Evolutionary conservation across 2,797 vertebrate species (phyloP).

Genomic region (Mormyrops attenuatus): DNA sequence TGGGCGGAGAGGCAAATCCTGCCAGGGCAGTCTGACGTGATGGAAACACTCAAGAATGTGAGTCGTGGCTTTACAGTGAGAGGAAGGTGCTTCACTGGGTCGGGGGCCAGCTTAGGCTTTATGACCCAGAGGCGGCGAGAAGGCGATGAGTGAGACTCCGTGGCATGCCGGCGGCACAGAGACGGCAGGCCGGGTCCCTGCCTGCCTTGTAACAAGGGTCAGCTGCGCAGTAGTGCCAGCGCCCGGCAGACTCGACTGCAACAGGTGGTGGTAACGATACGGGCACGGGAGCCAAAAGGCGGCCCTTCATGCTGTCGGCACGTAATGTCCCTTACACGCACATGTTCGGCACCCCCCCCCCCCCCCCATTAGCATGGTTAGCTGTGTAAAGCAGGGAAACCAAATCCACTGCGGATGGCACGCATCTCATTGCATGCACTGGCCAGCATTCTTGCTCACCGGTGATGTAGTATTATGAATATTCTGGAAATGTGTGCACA

Average conservation of each 20-base stretch:
- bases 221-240: background rate
- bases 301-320: background rate
- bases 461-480: background rate
- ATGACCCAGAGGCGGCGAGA: background rate
- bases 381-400: background rate
- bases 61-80: background rate
- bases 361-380: background rate
- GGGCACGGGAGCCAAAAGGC: constrained; percentile 15
- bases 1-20: background rate
- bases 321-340: background rate
- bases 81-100: background rate
- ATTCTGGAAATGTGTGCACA: background rate
- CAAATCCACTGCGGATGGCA: background rate
- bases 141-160: background rate
- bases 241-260: constrained; percentile 1
- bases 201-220: background rate
- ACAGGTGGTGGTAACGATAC: constrained; percentile 20
- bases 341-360: background rate
- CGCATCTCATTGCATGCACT: background rate
- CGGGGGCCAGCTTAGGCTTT: background rate
- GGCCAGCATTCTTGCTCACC: background rate
- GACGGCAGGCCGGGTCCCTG: background rate
- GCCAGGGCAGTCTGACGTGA: background rate
- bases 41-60: background rate
- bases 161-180: background rate